These are phyloP conservation scores for Pyrocephalus nanus DNA, from an alignment of 2,797 vertebrate species.

Conservation along the genomic window DNA sequence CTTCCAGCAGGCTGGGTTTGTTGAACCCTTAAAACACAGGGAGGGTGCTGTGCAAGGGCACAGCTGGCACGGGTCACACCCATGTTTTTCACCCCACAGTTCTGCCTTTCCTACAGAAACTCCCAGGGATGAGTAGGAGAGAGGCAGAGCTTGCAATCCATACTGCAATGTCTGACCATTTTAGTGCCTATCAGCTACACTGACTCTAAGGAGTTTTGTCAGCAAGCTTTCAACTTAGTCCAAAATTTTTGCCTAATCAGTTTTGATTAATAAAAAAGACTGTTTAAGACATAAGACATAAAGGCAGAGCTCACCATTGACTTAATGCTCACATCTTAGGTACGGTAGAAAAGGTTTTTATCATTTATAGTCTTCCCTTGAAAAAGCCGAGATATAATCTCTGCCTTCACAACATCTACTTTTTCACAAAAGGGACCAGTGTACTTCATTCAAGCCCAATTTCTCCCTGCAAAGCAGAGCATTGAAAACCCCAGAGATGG, in stretches of 20 bases:
- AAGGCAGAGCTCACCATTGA: not conserved
- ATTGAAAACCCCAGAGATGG: not conserved
- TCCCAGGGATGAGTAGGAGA: rapidly evolving
- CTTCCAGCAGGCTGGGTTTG: not conserved
- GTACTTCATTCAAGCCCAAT: not conserved
- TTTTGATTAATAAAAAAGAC: not conserved
- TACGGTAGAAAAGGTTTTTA: not conserved
- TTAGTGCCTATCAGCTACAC: not conserved
- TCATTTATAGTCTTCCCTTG: not conserved
- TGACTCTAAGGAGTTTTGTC: not conserved
- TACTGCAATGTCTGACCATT: not conserved
- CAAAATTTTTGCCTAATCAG: not conserved
- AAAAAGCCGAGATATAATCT: not conserved
- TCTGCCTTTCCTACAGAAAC: not conserved
- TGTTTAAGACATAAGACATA: not conserved
- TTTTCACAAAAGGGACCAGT: not conserved
- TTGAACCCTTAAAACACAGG: not conserved
- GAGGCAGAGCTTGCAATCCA: not conserved
- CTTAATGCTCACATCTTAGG: not conserved
- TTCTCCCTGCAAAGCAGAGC: not conserved
- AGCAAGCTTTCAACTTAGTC: not conserved
- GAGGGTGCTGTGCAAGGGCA: not conserved
- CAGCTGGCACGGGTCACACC: not conserved
- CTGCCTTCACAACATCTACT: not conserved
- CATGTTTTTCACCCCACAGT: not conserved